Conservation (phyloP, 2,797 vertebrate species). For the Anguilla anguilla region DNA sequence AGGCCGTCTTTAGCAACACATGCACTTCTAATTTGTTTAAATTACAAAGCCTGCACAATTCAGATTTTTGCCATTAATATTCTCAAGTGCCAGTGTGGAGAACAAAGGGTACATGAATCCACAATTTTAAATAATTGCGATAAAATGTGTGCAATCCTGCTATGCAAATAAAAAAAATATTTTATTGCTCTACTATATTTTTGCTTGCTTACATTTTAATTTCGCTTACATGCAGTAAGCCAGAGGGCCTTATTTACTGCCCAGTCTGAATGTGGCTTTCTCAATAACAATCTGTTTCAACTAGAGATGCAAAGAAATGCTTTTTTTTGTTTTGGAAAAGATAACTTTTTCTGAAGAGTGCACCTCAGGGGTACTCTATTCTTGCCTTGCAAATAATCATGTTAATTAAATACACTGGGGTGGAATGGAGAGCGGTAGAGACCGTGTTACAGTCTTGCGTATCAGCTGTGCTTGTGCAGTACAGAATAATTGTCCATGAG, state of each 20-base stretch:
- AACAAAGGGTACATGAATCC: too few relatives aligned
- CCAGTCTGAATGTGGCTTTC: background rate
- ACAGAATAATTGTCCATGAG: background rate
- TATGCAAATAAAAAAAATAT: too few relatives aligned
- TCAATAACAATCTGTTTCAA: background rate
- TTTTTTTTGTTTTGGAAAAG: background rate
- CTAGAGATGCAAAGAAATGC: background rate
- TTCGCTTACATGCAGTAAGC: background rate
- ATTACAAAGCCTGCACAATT: too few relatives aligned
- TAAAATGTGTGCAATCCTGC: too few relatives aligned
- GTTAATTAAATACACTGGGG: background rate
- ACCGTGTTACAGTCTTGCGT: background rate
- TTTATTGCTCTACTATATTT: background rate
- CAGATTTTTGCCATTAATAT: too few relatives aligned
- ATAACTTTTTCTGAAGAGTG: background rate
- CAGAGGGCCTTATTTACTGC: too few relatives aligned
- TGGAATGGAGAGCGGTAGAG: background rate
- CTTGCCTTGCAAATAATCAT: background rate
- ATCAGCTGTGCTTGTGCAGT: background rate
- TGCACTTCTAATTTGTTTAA: too few relatives aligned
- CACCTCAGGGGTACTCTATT: background rate
- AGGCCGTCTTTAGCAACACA: too few relatives aligned
- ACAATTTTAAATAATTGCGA: too few relatives aligned
- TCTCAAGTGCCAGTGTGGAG: too few relatives aligned
- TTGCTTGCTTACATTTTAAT: background rate